Evolutionary conservation across 53 echinoderm and acorn worm genomes (phyloP), one percentile per base, ranked within the genome.

Genomic region (Crossaster papposus): DNA sequence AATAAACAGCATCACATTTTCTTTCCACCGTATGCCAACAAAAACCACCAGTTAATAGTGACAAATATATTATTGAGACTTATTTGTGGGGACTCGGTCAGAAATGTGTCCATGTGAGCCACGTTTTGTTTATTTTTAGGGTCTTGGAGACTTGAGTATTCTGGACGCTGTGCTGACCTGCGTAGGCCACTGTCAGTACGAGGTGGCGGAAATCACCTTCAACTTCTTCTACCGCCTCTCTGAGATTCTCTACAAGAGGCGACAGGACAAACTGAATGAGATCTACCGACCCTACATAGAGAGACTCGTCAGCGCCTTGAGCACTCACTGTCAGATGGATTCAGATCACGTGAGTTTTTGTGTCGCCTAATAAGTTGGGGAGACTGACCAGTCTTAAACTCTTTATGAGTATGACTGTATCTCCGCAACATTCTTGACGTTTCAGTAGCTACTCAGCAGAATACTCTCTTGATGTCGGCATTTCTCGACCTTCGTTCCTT

Each of bases 141-240:
- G 91, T 78, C 91, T 97, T 23, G 97, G 97, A 28, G 92, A 95
- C 64, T 90, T 97, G n/a, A 63, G 84, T 31, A 92, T 91, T 1
- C 72, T 97, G 51, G 97, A 95, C 38, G 93, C 94, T 9, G 90
- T 97, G 30, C 80, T 97, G 63, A 93, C 88, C 55, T 97, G 97
- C 73, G 91, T 97, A 2, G 95, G 97, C 14, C 94, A 96, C 65
- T 92, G 94, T n/a, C 95, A 97, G 85, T 96, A 95, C 63, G 97
- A 97, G 80, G 93, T 96, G 20, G 95, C 97, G 2, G 97, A 97
- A 70, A 97, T 97, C 90, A 97, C 97, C 20, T 97, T 97, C 86
- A 97, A 97, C 83, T 97, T 97, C 90, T 97, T 94, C 92, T 97
- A 97, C 72, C 90, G 97, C 14, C 90, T 97, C 32, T 97, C 97